Evolutionary conservation across 23 tunicate genomes (phyloP).

Genomic region (Ascidia mentula): DNA sequence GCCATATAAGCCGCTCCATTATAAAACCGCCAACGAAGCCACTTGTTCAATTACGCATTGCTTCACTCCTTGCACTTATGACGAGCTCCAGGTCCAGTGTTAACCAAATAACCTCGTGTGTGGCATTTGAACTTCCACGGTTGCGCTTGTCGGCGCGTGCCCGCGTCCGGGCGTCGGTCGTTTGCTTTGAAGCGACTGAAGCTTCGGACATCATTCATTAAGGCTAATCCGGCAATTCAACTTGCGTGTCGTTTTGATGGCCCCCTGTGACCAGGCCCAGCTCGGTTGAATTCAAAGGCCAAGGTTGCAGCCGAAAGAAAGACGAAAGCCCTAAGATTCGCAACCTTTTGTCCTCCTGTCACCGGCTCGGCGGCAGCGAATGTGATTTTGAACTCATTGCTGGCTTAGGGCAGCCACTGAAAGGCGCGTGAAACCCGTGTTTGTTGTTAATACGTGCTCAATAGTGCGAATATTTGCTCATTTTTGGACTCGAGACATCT

Average conservation of each 20-base stretch:
- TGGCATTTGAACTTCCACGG: not conserved
- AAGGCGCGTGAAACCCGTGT: not conserved
- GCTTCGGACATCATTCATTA: not conserved
- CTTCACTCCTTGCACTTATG: no score
- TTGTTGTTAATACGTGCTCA: conserved; percentile 9
- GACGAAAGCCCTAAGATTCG: no score
- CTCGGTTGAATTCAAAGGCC: not conserved
- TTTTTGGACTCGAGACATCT: not conserved
- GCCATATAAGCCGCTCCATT: no score
- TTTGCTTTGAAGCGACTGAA: not conserved
- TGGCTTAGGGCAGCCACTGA: not conserved
- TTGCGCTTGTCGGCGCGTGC: not conserved
- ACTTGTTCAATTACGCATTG: no score
- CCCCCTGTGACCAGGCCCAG: not conserved
- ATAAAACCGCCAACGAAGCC: no score
- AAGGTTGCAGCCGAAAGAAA: no score
- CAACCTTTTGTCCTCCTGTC: not conserved
- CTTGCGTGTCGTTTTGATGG: no score
- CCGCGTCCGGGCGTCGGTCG: not conserved
- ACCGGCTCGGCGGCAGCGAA: not conserved
- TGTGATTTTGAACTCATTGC: not conserved
- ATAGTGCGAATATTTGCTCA: not conserved
- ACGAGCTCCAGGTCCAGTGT: no score
- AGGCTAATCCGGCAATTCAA: not conserved
- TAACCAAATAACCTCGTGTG: no score